Conservation (phyloP, 2,888 invertebrate genomes). For the Adineta ricciae region DNA sequence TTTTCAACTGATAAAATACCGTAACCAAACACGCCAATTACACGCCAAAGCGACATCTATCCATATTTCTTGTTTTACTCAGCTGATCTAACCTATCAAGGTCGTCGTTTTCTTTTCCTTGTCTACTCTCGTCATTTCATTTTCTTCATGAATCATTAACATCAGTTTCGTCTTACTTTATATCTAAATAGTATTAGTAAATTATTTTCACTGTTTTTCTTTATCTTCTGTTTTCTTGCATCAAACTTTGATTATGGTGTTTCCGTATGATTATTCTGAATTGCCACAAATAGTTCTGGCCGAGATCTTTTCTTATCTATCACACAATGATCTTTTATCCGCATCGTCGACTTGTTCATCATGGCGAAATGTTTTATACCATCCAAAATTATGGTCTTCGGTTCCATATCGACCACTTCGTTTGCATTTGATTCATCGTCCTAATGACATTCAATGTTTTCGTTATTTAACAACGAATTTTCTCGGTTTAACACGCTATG, state of each 20-base stretch:
- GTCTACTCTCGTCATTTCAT: not conserved
- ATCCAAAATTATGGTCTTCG: slow-evolving; percentile 36
- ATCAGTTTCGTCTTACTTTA: not conserved
- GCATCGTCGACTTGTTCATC: slow-evolving; percentile 56
- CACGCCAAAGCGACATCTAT: not conserved
- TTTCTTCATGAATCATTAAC: not conserved
- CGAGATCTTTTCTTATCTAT: slow-evolving; percentile 53
- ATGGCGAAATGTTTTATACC: slow-evolving; percentile 53
- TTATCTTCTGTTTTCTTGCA: not conserved
- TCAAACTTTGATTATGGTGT: not conserved
- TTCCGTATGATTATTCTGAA: slow-evolving; percentile 24
- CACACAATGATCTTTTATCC: slow-evolving; percentile 53
- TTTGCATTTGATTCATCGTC: not conserved
- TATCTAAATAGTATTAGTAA: not conserved
- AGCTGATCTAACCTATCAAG: not conserved
- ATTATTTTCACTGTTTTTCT: not conserved
- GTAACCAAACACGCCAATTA: not conserved
- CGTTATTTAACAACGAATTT: not conserved
- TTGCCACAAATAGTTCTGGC: slow-evolving; percentile 47
- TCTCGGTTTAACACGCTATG: not conserved
- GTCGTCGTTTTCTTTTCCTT: not conserved
- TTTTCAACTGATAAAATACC: too few relatives aligned
- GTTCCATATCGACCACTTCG: not conserved
- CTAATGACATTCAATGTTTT: not conserved
- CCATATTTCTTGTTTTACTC: not conserved